Conservation (phyloP, 1,140 invertebrate species). For the Pseudomyrmex sp. region DNA sequence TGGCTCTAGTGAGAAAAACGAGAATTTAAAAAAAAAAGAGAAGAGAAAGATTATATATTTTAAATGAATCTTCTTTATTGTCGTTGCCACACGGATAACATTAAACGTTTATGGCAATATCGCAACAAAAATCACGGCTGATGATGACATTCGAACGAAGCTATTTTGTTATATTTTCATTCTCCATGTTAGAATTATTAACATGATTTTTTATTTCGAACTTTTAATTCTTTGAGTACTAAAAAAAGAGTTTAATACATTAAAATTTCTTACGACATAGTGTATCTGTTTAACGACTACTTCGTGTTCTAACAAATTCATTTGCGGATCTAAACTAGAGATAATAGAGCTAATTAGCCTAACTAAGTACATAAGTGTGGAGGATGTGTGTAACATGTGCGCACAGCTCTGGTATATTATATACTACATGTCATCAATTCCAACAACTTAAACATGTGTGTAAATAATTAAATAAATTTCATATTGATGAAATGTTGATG, state of each 20-base stretch:
- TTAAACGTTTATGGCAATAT: neutral
- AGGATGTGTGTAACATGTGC: neutral
- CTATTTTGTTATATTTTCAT: neutral
- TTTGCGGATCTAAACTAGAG: slow-evolving; percentile 19
- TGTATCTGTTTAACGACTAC: slow-evolving; percentile 1
- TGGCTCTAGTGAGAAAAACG: too few species aligned
- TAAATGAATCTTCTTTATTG: slow-evolving; percentile 16
- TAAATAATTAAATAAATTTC: slow-evolving; percentile 25
- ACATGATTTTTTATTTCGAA: neutral
- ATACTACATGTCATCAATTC: neutral
- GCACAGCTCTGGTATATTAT: neutral
- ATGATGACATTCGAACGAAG: neutral
- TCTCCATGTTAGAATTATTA: neutral
- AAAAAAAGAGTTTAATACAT: neutral
- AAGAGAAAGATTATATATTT: neutral
- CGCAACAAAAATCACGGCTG: neutral
- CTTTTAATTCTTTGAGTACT: neutral
- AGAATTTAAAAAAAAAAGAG: neutral
- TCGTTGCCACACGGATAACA: neutral
- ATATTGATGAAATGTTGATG: slow-evolving; percentile 6
- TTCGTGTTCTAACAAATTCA: neutral
- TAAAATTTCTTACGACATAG: neutral
- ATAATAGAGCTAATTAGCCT: neutral
- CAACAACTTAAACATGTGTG: neutral
- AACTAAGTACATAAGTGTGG: neutral